Evolutionary conservation across 2,113 vertebrate genomes (phyloP).

Genomic region (Myodes glareolus): DNA sequence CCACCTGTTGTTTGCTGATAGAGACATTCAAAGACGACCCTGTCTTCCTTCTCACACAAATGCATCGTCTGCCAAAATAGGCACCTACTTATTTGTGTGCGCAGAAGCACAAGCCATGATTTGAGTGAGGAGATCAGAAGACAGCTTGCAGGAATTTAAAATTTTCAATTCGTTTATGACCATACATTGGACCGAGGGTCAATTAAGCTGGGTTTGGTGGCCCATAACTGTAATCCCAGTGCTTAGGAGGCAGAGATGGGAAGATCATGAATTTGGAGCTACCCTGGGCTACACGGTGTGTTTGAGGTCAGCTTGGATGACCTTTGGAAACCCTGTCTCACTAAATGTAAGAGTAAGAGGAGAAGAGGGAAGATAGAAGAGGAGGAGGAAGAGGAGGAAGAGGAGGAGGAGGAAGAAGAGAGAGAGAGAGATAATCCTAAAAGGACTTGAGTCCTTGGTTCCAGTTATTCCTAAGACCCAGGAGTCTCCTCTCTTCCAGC

Average conservation of each 20-base stretch:
- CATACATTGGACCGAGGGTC: not conserved
- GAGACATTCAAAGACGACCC: constrained; percentile 41
- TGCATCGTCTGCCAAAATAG: constrained; percentile 1
- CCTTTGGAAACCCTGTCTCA: not conserved
- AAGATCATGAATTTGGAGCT: not conserved
- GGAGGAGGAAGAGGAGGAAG: not conserved
- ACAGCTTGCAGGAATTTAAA: not conserved
- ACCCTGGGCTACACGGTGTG: not conserved
- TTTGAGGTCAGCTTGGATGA: not conserved
- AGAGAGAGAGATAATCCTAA: not conserved
- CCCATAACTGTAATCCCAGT: not conserved
- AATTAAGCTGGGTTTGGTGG: not conserved
- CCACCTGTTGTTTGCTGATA: not conserved
- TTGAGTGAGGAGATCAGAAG: not conserved
- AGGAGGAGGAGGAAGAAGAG: too few relatives aligned
- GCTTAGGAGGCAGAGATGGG: not conserved
- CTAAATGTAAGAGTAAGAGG: not conserved
- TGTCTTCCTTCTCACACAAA: not conserved
- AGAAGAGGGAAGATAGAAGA: too few relatives aligned
- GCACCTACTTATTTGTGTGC: not conserved
- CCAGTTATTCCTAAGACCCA: not conserved
- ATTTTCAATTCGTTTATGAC: not conserved
- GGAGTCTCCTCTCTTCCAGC: not conserved
- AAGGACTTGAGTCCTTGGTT: not conserved
- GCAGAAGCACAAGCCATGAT: not conserved